Conservation (phyloP, 2,113 vertebrate species). For the Prionailurus viverrinus region DNA sequence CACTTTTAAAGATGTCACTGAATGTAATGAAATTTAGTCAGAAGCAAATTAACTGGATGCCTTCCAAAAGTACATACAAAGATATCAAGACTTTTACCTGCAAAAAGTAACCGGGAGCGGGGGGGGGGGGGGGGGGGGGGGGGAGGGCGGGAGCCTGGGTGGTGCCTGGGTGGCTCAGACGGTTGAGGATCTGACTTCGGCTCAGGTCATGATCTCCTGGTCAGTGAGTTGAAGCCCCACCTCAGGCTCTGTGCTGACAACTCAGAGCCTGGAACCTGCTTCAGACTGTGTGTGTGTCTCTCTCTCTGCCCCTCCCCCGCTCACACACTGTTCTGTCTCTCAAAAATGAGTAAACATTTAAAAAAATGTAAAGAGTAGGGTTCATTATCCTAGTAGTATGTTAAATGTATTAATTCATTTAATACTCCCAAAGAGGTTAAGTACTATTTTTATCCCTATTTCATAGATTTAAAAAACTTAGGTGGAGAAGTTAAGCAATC, state of each 20-base stretch:
- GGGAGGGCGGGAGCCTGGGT: too few relatives aligned
- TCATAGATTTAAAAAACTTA: slow-evolving; percentile 18
- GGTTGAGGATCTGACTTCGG: too few relatives aligned
- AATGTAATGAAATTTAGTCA: slow-evolving; percentile 19
- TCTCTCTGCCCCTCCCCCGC: too few relatives aligned
- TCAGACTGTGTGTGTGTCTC: too few relatives aligned
- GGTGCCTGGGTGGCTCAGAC: too few relatives aligned
- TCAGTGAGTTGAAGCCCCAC: too few relatives aligned
- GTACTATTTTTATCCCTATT: not conserved
- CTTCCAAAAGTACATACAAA: not conserved
- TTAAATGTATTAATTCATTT: not conserved
- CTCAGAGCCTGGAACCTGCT: too few relatives aligned
- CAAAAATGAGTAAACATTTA: too few relatives aligned
- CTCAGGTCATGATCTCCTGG: too few relatives aligned
- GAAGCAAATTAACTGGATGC: not conserved
- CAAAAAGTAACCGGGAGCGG: not conserved
- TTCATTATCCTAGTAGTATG: not conserved
- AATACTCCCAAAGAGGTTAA: not conserved
- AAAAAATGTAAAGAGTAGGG: not conserved
- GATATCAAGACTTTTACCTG: not conserved
- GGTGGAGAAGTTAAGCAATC: not conserved
- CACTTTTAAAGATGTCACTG: not conserved
- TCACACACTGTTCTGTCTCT: too few relatives aligned
- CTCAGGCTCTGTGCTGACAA: too few relatives aligned
- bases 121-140: too few relatives aligned